Percentiles rank a stretch among this genome's conserved stretches.
Conservation (phyloP, 2,113 vertebrate species). For the Platysteira castanea region DNA sequence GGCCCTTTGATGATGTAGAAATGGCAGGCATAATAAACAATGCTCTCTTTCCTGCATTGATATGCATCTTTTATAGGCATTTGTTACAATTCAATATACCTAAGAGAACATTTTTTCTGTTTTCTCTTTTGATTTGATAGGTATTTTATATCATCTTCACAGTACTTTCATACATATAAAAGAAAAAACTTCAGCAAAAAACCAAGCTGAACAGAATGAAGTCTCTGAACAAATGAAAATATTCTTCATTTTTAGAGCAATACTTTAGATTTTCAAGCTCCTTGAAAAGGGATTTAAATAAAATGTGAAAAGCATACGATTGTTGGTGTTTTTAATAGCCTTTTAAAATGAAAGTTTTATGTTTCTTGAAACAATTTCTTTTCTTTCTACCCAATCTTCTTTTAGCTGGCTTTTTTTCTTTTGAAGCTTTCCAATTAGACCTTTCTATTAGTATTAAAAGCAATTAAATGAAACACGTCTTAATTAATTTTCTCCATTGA, state of each 20-base stretch:
- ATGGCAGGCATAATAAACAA: not conserved
- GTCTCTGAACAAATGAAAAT: not conserved
- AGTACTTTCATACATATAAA: not conserved
- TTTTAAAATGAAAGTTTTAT: not conserved
- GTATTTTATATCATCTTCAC: not conserved
- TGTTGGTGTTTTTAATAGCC: not conserved
- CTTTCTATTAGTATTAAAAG: not conserved
- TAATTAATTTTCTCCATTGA: not conserved
- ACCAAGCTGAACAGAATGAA: not conserved
- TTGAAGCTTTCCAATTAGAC: not conserved
- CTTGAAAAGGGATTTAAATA: not conserved
- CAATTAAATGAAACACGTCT: not conserved
- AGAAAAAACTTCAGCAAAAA: not conserved
- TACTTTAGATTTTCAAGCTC: not conserved
- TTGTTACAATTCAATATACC: not conserved
- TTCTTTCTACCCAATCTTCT: not conserved
- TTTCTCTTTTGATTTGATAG: not conserved
- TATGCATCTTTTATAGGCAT: not conserved
- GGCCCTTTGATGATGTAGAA: not conserved
- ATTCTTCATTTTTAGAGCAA: not conserved
- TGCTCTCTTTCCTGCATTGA: not conserved
- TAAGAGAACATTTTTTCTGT: not conserved
- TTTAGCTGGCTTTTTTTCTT: not conserved
- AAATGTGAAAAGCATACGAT: accelerated
- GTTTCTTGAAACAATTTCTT: not conserved